Percentiles rank a stretch among this genome's conserved stretches.
phyloP scores from a whole-genome alignment of 35 echinoderm and acorn worm species.

The Stichopus chloronotus region DNA sequence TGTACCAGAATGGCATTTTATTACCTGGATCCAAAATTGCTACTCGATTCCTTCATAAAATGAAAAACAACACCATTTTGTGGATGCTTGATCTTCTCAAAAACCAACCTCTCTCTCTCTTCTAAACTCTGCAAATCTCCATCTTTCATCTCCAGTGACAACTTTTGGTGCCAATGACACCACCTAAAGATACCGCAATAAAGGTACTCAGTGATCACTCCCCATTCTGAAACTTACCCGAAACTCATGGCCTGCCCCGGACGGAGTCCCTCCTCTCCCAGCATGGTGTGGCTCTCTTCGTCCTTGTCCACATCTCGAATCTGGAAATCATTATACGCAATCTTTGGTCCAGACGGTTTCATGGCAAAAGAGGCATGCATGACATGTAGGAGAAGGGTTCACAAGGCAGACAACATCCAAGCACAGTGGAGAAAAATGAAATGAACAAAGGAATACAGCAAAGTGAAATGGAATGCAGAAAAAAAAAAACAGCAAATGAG shows the following conservation, averaged over 20 bases:
- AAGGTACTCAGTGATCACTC: too few species aligned
- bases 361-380: neutral
- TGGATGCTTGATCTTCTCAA: too few species aligned
- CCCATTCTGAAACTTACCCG: neutral
- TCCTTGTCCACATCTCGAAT: slow-evolving; percentile 43
- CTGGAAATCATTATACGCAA: slow-evolving; percentile 41
- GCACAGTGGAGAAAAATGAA: neutral
- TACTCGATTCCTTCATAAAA: too few species aligned
- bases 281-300: slow-evolving; percentile 46
- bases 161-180: too few species aligned
- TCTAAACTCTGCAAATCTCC: neutral
- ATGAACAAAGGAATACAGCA: neutral
- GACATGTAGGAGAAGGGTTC: neutral
- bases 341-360: neutral
- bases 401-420: neutral
- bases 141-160: too few species aligned
- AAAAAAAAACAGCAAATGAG: neutral
- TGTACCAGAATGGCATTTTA: too few species aligned
- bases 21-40: too few species aligned
- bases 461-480: neutral
- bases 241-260: slow-evolving; percentile 44
- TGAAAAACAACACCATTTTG: too few species aligned
- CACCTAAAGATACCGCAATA: too few species aligned
- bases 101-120: too few species aligned
- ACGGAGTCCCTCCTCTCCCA: slow-evolving; percentile 47